These are phyloP conservation scores for Anguilla rostrata DNA, from an alignment of 2,113 vertebrate species.

Conservation along the genomic window DNA sequence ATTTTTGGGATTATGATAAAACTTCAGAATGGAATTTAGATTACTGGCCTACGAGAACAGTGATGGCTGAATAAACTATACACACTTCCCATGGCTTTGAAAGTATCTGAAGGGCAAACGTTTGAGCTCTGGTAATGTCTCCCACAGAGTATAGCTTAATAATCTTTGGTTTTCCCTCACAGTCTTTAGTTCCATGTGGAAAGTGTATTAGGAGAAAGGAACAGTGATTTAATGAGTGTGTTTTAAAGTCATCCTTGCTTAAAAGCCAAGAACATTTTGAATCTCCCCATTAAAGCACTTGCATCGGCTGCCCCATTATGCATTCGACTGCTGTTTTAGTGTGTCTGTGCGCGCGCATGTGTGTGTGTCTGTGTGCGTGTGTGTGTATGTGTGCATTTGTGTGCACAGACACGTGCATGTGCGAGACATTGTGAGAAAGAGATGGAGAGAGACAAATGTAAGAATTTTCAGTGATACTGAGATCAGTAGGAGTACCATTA, in stretches of 20 bases:
- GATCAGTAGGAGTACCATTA: too few species aligned
- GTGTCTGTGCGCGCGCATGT: constrained; percentile 15
- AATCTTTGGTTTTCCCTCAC: neutral
- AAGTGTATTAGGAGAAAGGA: neutral
- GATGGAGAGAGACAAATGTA: neutral
- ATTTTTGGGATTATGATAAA: neutral
- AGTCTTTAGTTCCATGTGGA: neutral
- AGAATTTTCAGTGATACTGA: neutral
- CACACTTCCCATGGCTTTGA: constrained; percentile 9
- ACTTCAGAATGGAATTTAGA: constrained; percentile 13
- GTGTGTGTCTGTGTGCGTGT: constrained; percentile 1
- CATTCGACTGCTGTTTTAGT: too few species aligned
- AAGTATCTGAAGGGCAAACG: constrained; percentile 6
- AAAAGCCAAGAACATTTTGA: neutral
- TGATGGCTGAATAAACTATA: neutral
- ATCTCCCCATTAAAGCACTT: neutral
- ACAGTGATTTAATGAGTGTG: neutral
- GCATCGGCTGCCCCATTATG: neutral
- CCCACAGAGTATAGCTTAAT: neutral
- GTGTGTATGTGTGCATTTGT: neutral
- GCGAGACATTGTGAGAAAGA: neutral
- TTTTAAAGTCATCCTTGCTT: neutral
- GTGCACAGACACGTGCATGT: neutral
- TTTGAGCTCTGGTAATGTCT: neutral
- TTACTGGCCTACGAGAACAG: constrained; percentile 4